A percentile compares a stretch with the other conserved stretches of the same genome.
Conservation (phyloP, 2,888 invertebrate genomes). For the Arctia plantaginis region DNA sequence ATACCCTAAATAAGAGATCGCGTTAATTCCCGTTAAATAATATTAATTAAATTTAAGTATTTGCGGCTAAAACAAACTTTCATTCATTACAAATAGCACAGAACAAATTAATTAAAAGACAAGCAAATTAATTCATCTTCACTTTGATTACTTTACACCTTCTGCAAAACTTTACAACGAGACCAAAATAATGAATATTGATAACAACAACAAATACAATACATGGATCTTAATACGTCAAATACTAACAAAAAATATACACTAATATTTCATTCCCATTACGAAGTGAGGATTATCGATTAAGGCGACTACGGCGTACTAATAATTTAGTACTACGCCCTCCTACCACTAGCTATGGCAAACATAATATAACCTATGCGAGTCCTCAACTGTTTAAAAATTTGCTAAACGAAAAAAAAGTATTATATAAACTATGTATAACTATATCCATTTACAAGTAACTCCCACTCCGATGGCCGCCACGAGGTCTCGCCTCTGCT, state of each 20-base stretch:
- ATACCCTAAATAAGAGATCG: too few relatives aligned
- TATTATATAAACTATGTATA: too few relatives aligned
- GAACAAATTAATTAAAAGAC: neutral
- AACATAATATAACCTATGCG: neutral
- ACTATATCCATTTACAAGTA: too few relatives aligned
- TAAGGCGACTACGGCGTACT: neutral
- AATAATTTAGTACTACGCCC: constrained; percentile 1
- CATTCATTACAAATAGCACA: neutral
- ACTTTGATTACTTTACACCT: neutral
- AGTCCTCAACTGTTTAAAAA: too few relatives aligned
- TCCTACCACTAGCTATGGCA: neutral
- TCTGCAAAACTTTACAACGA: neutral
- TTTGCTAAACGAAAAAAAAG: too few relatives aligned
- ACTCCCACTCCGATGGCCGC: too few relatives aligned
- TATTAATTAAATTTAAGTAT: too few relatives aligned
- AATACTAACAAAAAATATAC: neutral
- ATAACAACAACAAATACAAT: neutral
- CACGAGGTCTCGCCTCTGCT: too few relatives aligned
- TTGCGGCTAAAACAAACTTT: neutral
- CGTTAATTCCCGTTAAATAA: too few relatives aligned
- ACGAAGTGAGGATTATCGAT: neutral
- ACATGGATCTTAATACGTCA: neutral
- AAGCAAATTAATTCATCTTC: too few relatives aligned
- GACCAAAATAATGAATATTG: constrained; percentile 3
- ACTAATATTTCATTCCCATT: neutral